These are phyloP conservation scores for Podiceps cristatus DNA, from an alignment of 2,113 vertebrate species.

Conservation along the genomic window DNA sequence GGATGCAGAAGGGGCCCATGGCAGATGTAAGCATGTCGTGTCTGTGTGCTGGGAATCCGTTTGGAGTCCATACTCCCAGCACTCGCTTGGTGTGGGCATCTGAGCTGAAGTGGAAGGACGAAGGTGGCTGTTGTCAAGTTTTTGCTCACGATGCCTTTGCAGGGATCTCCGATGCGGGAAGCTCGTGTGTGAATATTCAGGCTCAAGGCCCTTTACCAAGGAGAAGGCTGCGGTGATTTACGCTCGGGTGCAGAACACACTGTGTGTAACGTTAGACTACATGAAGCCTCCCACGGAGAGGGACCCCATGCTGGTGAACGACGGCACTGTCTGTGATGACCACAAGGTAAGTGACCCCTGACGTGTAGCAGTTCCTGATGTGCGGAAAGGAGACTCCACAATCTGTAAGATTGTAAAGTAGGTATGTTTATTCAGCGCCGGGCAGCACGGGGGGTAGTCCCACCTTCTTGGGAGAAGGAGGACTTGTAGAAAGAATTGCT, in stretches of 20 bases:
- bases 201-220: not conserved
- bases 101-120: not conserved
- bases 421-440: too few relatives aligned
- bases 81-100: not conserved
- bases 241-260: not conserved
- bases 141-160: not conserved
- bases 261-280: constrained; percentile 19
- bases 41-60: not conserved
- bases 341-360: not conserved
- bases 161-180: constrained; percentile 31
- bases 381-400: too few relatives aligned
- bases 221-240: not conserved
- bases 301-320: constrained; percentile 13
- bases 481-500: not conserved
- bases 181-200: not conserved
- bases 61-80: not conserved
- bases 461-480: not conserved
- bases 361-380: not conserved
- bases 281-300: not conserved
- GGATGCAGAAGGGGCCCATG: too few relatives aligned
- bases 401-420: too few relatives aligned
- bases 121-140: not conserved
- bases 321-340: not conserved
- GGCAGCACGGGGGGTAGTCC: too few relatives aligned
- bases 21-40: fast-evolving